phyloP scores from a whole-genome alignment of 2,888 invertebrate species.

The Drosophila mimica region DNA sequence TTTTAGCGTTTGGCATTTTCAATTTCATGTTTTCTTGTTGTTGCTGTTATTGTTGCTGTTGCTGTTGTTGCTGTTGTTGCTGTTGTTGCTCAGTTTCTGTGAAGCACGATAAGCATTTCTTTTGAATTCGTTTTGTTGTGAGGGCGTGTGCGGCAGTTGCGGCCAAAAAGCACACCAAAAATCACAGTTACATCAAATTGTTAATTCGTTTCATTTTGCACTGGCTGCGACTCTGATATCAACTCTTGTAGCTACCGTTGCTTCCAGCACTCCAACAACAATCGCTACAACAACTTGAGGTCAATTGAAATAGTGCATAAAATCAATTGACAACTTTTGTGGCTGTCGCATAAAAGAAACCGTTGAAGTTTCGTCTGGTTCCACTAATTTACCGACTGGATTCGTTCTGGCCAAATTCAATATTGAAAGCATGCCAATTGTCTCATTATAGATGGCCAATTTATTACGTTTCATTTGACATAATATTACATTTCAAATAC shows the following conservation, averaged over 20 bases:
- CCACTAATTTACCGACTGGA: conserved; percentile 41
- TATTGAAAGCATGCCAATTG: conserved; percentile 66
- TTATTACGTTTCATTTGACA: conserved; percentile 55
- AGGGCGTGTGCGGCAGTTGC: conserved; percentile 72
- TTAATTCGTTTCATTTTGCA: conserved; percentile 81
- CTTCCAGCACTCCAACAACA: conserved; percentile 50
- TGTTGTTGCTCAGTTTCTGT: conserved; percentile 70
- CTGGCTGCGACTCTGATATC: conserved; percentile 65
- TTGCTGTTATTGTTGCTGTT: conserved; percentile 36
- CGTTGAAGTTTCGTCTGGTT: conserved; percentile 42
- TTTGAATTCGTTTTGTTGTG: conserved; percentile 75
- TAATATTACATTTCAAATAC: conserved; percentile 9
- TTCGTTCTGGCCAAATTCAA: conserved; percentile 57
- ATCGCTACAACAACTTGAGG: conserved; percentile 57
- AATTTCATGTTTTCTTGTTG: conserved; percentile 72
- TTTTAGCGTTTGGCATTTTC: conserved; percentile 80
- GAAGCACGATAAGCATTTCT: conserved; percentile 81
- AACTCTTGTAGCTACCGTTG: conserved; percentile 70
- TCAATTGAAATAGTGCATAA: conserved; percentile 82
- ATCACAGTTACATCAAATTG: conserved; percentile 81
- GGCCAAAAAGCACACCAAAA: conserved; percentile 53
- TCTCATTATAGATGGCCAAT: conserved; percentile 73
- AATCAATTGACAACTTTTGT: conserved; percentile 83
- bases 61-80: conserved; percentile 42
- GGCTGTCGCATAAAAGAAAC: conserved; percentile 44